These are phyloP conservation scores for Clusia tigrina DNA, from an alignment of 2,888 invertebrate species.

Conservation along the genomic window DNA sequence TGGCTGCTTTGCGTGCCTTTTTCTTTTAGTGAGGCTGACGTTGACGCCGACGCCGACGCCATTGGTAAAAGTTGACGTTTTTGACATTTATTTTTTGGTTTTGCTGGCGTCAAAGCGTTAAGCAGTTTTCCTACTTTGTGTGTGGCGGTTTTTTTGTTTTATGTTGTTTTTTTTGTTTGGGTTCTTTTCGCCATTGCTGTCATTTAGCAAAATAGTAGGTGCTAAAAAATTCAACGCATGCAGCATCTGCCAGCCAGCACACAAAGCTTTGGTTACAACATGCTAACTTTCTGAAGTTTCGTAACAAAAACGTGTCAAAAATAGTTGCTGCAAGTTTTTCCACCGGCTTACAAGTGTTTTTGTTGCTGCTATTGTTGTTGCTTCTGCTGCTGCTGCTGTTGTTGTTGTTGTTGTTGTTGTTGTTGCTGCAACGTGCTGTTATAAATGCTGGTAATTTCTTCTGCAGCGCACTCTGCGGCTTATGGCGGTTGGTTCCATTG, in stretches of 20 bases:
- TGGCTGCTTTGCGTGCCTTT: too few relatives aligned
- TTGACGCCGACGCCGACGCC: not conserved
- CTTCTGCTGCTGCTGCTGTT: too few relatives aligned
- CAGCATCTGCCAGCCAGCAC: not conserved
- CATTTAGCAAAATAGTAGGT: not conserved
- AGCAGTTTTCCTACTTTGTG: too few relatives aligned
- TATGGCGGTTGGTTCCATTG: not conserved
- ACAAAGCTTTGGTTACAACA: not conserved
- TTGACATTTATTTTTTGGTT: not conserved
- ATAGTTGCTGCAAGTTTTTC: conserved; percentile 25
- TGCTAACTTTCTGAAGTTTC: conserved; percentile 6
- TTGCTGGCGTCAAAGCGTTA: not conserved
- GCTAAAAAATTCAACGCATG: not conserved
- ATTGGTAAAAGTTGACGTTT: not conserved
- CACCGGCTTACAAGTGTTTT: not conserved
- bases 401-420: not conserved
- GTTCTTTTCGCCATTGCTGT: not conserved
- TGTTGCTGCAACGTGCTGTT: too few relatives aligned
- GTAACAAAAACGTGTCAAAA: conserved; percentile 26
- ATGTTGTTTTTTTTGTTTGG: not conserved
- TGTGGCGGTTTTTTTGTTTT: not conserved
- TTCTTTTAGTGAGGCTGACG: not conserved
- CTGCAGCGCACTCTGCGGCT: not conserved
- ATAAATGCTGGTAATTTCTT: not conserved
- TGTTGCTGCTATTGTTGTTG: too few relatives aligned